Conservation (phyloP, 2,797 vertebrate genomes). For the Emydoidea blandingii region DNA sequence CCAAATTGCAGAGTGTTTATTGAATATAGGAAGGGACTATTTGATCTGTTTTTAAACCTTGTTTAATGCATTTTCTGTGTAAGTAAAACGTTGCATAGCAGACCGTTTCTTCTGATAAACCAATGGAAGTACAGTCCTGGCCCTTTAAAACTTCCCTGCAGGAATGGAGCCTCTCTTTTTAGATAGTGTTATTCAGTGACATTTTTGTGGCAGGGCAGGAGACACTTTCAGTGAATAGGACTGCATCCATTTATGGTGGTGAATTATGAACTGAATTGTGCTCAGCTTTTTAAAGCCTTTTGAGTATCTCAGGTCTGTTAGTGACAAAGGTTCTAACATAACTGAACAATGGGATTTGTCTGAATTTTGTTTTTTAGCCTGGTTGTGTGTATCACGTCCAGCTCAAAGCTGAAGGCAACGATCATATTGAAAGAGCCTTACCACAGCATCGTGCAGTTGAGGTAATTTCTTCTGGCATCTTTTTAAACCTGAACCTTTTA, state of each 20-base stretch:
- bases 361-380: slow-evolving; percentile 81
- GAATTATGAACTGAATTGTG: background rate
- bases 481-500: background rate
- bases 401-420: slow-evolving; percentile 94
- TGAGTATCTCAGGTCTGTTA: background rate
- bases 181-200: background rate
- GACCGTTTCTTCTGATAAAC: background rate
- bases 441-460: slow-evolving; percentile 91
- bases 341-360: slow-evolving; percentile 26
- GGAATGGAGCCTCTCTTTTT: background rate
- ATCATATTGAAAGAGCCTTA: slow-evolving; percentile 96
- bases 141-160: slow-evolving; percentile 1
- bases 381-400: slow-evolving; percentile 93
- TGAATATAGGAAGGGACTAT: background rate
- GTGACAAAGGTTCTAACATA: background rate
- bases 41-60: slow-evolving; percentile 11
- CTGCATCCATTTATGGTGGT: background rate
- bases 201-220: background rate
- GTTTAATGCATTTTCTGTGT: background rate
- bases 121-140: background rate
- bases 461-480: slow-evolving; percentile 78
- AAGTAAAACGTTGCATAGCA: background rate
- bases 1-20: background rate
- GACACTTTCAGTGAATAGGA: background rate
- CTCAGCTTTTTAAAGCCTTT: background rate